Evolutionary conservation across 2,797 vertebrate genomes (phyloP).

Genomic region (Adelosebastes latens): DNA sequence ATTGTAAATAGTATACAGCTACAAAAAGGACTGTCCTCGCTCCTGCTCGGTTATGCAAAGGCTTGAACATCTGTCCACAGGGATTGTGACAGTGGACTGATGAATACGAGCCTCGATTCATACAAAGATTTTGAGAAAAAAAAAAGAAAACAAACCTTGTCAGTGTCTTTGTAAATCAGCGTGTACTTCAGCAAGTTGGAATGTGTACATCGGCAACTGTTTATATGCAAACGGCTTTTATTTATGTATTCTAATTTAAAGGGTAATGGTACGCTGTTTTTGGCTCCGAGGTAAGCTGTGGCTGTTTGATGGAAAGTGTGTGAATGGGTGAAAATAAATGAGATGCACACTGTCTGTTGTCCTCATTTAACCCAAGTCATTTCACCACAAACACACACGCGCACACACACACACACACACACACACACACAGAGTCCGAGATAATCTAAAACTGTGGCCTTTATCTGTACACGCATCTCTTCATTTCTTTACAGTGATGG

Average conservation of each 20-base stretch:
- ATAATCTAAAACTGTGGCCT: neutral
- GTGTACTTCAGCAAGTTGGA: constrained; percentile 62
- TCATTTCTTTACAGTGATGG: neutral
- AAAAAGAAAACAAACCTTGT: constrained; percentile 25
- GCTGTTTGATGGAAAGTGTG: constrained; percentile 59
- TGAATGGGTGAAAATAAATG: constrained; percentile 76
- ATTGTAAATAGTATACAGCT: constrained; percentile 70
- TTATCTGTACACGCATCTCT: neutral
- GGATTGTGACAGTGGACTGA: constrained; percentile 35
- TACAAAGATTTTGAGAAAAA: constrained; percentile 47
- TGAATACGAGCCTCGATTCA: constrained; percentile 33
- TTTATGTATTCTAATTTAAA: constrained; percentile 84
- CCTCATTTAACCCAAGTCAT: constrained; percentile 42
- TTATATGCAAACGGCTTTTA: constrained; percentile 81
- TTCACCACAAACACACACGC: constrained; percentile 17
- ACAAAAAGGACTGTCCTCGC: constrained; percentile 39
- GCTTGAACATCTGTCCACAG: constrained; percentile 40
- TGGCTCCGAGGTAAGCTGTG: constrained; percentile 56
- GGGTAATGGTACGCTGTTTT: constrained; percentile 61
- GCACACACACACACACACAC: neutral
- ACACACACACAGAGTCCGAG: neutral
- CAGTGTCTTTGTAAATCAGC: constrained; percentile 55
- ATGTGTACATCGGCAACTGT: constrained; percentile 78
- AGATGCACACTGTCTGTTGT: constrained; percentile 61
- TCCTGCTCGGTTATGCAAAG: constrained; percentile 73